Evolutionary conservation across 2,113 vertebrate genomes (phyloP).

Genomic region (Tyto alba): DNA sequence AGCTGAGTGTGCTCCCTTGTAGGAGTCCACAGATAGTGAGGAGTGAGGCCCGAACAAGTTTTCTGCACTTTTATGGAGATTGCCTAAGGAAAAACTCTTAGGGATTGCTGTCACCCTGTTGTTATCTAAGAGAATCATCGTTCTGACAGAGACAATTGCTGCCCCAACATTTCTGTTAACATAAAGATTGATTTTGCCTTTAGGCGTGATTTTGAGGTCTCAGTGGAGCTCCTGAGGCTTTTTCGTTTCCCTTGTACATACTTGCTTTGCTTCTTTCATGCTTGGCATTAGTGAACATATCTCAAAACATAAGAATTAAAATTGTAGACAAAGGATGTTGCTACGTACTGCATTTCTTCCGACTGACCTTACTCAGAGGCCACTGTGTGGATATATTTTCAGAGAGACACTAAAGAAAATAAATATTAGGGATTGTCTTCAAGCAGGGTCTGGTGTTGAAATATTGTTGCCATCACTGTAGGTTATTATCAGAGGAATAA

Average conservation of each 20-base stretch:
- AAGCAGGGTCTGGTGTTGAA: background rate
- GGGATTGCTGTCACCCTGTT: background rate
- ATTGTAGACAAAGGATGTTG: background rate
- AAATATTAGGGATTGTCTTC: background rate
- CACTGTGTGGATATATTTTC: background rate
- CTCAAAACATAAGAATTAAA: background rate
- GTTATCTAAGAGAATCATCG: background rate
- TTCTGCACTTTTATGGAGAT: background rate
- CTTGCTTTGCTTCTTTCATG: background rate
- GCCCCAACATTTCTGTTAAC: background rate
- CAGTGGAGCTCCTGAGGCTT: background rate
- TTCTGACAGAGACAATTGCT: background rate
- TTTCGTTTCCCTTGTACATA: background rate
- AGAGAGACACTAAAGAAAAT: background rate
- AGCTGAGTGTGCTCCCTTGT: accelerated
- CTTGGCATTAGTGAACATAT: background rate
- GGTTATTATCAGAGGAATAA: background rate
- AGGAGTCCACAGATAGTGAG: background rate
- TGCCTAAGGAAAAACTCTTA: background rate
- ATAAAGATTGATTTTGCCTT: background rate
- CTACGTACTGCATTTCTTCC: background rate
- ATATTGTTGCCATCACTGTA: background rate
- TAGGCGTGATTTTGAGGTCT: background rate
- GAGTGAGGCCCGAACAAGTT: background rate
- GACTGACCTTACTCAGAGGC: background rate